phyloP scores from a whole-genome alignment of 1,140 invertebrate species.

The Augochlora pura region DNA sequence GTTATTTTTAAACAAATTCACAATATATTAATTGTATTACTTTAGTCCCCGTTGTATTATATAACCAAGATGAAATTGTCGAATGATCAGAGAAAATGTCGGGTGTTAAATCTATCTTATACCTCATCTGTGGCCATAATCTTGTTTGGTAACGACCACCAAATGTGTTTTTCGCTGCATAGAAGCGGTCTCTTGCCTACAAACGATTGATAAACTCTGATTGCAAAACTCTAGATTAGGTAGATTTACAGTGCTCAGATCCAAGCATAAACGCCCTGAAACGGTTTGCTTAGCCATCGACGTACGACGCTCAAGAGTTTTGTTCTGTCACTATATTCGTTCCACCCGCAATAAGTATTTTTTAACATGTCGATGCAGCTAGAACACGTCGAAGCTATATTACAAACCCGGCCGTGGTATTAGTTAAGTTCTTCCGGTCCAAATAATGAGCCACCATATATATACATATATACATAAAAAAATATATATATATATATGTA shows the following conservation, averaged over 20 bases:
- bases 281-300: not conserved
- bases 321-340: not conserved
- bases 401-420: conserved; percentile 13
- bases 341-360: conserved; percentile 2
- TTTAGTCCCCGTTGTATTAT: not conserved
- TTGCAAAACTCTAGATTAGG: not conserved
- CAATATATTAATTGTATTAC: not conserved
- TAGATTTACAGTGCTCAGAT: not conserved
- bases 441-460: conserved; percentile 7
- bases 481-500: not conserved
- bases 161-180: not conserved
- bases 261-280: not conserved
- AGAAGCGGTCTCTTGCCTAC: not conserved
- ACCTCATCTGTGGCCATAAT: not conserved
- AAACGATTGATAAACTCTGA: not conserved
- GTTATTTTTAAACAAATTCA: no score
- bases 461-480: not conserved
- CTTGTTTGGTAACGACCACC: not conserved
- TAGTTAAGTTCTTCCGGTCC: conserved; percentile 38
- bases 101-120: not conserved
- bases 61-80: not conserved
- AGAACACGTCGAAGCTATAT: conserved; percentile 22
- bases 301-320: not conserved
- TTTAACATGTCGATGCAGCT: conserved; percentile 27
- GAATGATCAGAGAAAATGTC: not conserved